Percentiles rank a stretch among this genome's conserved stretches.
phyloP scores from a whole-genome alignment of 2,888 invertebrate genomes.

The Apotomis turbidana region DNA sequence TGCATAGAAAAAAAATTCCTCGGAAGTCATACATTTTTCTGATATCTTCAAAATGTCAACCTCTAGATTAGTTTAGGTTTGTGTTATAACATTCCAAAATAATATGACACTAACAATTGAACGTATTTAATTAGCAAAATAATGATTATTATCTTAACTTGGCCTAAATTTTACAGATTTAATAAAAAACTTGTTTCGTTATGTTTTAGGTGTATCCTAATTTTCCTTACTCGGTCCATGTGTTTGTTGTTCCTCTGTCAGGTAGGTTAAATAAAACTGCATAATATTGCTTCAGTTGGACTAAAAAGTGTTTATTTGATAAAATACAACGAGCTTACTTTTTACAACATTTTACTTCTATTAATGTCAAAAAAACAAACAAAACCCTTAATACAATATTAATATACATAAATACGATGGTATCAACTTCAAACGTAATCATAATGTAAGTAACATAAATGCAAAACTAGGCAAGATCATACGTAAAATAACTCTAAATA shows the following conservation, averaged over 20 bases:
- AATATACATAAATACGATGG: conserved; percentile 83
- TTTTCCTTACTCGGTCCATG: not conserved
- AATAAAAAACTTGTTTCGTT: too few species aligned
- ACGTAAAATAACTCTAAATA: conserved; percentile 72
- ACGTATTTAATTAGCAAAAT: too few species aligned
- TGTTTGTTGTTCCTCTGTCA: not conserved
- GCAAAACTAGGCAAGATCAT: conserved; percentile 83
- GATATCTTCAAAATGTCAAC: too few species aligned
- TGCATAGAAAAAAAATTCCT: too few species aligned
- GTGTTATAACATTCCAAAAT: too few species aligned
- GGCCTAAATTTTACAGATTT: too few species aligned
- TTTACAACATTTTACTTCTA: conserved; percentile 84
- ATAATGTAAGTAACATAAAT: conserved; percentile 80
- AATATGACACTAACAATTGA: too few species aligned
- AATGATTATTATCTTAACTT: too few species aligned
- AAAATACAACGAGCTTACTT: conserved; percentile 85
- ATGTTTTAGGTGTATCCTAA: too few species aligned
- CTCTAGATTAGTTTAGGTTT: too few species aligned
- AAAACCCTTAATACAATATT: conserved; percentile 82
- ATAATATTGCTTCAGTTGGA: conserved; percentile 82
- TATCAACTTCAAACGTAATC: conserved; percentile 81
- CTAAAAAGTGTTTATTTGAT: conserved; percentile 85
- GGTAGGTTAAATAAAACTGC: conserved; percentile 69
- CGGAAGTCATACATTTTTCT: too few species aligned
- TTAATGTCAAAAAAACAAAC: conserved; percentile 83